Evolutionary conservation across 2,797 vertebrate genomes (phyloP).

Genomic region (Telmatherina bonti): DNA sequence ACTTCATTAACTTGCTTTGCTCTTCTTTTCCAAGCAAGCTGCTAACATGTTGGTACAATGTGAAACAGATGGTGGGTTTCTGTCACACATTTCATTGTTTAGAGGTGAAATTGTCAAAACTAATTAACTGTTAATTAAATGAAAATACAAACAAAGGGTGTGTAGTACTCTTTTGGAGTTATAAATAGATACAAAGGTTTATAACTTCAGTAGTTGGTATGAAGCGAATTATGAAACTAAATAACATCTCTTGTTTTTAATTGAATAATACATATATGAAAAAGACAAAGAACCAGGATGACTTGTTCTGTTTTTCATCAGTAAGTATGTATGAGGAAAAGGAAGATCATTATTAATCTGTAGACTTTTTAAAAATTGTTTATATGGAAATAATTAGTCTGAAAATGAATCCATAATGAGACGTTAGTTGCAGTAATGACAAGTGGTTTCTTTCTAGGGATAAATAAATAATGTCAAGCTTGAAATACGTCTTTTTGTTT

Average conservation of each 20-base stretch:
- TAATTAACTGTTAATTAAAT: no score
- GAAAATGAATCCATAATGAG: not conserved
- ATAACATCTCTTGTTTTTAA: no score
- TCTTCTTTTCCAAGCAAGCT: not conserved
- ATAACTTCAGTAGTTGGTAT: no score
- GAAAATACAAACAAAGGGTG: not conserved
- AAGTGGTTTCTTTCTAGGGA: no score
- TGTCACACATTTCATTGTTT: not conserved
- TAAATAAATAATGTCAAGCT: conserved; percentile 2
- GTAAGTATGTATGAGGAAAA: no score
- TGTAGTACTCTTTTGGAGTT: not conserved
- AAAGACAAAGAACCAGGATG: no score
- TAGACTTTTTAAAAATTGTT: not conserved
- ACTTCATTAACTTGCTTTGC: not conserved
- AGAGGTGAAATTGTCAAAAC: not conserved
- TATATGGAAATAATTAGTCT: not conserved
- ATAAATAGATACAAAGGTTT: not conserved
- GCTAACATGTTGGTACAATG: not conserved
- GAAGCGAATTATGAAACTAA: no score
- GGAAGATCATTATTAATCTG: no score
- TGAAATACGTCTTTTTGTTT: no score
- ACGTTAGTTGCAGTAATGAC: no score
- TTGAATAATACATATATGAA: no score
- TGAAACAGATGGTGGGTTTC: not conserved
- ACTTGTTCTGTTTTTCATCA: no score